A percentile compares a stretch with the other conserved stretches of the same genome.
phyloP scores from a whole-genome alignment of 2,113 vertebrate species.

The Psittacula cyanocephala region DNA sequence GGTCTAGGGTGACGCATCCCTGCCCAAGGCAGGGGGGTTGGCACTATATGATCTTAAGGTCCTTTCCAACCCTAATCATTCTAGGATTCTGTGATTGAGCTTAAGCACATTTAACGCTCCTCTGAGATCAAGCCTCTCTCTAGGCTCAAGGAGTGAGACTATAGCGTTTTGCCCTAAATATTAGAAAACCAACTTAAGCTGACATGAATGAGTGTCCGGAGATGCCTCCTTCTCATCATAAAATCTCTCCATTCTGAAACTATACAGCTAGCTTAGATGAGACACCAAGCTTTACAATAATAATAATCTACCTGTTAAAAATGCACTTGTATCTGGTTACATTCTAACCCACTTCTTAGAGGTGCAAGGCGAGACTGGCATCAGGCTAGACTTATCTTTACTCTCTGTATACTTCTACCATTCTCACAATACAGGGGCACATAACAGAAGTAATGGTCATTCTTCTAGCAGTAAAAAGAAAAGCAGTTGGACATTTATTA shows the following conservation, averaged over 20 bases:
- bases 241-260: background rate
- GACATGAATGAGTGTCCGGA: background rate
- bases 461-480: background rate
- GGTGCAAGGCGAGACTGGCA: background rate
- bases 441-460: background rate
- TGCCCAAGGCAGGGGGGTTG: background rate
- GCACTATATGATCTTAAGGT: background rate
- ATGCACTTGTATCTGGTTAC: background rate
- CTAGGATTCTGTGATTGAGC: background rate
- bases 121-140: background rate
- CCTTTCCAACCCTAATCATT: background rate
- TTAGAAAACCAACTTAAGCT: background rate
- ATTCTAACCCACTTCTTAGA: background rate
- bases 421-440: background rate
- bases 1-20: background rate
- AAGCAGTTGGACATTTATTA: background rate
- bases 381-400: background rate
- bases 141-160: background rate
- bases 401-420: background rate
- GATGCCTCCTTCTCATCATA: background rate
- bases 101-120: background rate
- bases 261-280: background rate
- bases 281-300: background rate
- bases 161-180: background rate
- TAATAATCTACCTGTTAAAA: background rate